A percentile compares a stretch with the other conserved stretches of the same genome.
These are phyloP conservation scores for Micromussa lordhowensis DNA, from an alignment of 92 coral and sea anemone genomes.

Conservation along the genomic window DNA sequence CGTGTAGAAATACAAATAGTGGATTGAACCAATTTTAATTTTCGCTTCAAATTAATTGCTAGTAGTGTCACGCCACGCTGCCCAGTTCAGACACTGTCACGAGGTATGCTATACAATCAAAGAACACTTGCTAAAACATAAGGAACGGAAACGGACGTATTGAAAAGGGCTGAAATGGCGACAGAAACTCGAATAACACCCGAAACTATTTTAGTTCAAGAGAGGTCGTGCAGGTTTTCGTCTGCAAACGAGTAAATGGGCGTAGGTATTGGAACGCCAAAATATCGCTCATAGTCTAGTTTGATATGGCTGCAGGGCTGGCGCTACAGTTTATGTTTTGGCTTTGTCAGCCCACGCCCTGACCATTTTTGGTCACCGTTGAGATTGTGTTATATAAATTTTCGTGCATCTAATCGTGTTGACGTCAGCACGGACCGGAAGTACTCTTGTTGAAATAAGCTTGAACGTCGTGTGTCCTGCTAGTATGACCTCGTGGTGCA, in stretches of 20 bases:
- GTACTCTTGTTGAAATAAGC: background rate
- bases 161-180: background rate
- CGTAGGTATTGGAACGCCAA: background rate
- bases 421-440: constrained; percentile 44
- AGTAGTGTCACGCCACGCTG: background rate
- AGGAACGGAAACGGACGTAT: background rate
- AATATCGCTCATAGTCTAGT: background rate
- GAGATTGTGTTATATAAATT: background rate
- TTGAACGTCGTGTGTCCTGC: background rate
- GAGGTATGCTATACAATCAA: no score
- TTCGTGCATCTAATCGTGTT: background rate
- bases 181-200: background rate
- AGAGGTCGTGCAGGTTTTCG: background rate
- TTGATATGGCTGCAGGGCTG: background rate
- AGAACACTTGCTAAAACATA: background rate
- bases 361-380: constrained; percentile 6
- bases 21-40: background rate
- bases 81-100: constrained; percentile 4
- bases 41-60: background rate
- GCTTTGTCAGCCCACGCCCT: constrained; percentile 8
- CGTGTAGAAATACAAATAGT: background rate
- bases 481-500: background rate
- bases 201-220: background rate
- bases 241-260: background rate
- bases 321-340: background rate